phyloP scores from a whole-genome alignment of 2,113 vertebrate genomes.

The Erythrolamprus reginae region DNA sequence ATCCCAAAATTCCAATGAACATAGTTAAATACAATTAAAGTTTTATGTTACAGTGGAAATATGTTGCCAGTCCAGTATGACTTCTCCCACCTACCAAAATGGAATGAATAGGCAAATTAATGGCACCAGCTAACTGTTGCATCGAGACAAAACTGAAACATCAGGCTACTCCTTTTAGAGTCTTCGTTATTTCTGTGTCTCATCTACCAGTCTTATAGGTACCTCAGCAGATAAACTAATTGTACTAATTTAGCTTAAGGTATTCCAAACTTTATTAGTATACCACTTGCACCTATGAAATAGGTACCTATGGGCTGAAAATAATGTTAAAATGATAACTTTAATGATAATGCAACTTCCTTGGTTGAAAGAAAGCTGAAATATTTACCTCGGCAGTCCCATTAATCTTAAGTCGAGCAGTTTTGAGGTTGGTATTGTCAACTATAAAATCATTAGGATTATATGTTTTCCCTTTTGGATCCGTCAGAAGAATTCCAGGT shows the following conservation, averaged over 20 bases:
- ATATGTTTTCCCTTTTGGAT: constrained; percentile 1
- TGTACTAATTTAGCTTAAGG: neutral
- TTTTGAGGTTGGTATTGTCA: neutral
- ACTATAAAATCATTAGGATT: neutral
- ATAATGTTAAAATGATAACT: neutral
- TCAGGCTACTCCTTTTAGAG: neutral
- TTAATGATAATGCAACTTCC: neutral
- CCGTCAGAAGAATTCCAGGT: neutral
- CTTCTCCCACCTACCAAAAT: neutral
- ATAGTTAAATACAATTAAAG: neutral
- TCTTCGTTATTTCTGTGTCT: neutral
- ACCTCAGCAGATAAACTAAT: neutral
- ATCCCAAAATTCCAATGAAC: neutral
- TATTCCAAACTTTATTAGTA: neutral
- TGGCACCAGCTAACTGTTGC: neutral
- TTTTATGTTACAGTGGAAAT: neutral
- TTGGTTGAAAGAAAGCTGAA: neutral
- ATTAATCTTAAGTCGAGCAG: neutral
- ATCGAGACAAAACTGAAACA: neutral
- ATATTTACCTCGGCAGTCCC: constrained; percentile 22
- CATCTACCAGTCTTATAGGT: neutral
- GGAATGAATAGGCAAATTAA: neutral
- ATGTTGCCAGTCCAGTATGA: neutral
- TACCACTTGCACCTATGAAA: neutral
- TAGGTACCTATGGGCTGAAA: neutral